Evolutionary conservation across 2,113 vertebrate species (phyloP).

Genomic region (Camelus bactrianus): DNA sequence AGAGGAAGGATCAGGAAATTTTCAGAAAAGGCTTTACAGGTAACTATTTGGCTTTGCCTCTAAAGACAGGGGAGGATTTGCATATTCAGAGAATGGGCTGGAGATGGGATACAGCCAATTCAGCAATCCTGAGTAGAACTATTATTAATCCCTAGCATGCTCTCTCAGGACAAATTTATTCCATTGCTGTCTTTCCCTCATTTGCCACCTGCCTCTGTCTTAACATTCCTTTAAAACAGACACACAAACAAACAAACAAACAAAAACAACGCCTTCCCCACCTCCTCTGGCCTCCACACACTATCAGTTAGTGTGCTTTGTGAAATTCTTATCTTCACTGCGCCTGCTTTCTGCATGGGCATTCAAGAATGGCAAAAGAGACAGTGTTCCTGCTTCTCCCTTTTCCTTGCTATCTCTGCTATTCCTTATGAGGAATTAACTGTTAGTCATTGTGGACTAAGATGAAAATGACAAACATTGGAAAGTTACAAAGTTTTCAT

Average conservation of each 20-base stretch:
- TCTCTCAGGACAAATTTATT: neutral
- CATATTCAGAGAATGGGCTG: neutral
- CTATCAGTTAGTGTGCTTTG: neutral
- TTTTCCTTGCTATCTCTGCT: neutral
- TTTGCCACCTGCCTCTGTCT: neutral
- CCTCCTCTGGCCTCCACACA: neutral
- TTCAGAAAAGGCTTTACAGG: neutral
- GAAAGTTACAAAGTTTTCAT: conserved; percentile 27
- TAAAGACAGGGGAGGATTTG: neutral
- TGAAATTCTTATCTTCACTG: neutral
- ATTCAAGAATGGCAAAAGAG: neutral
- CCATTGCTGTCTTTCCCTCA: neutral
- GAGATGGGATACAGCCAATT: neutral
- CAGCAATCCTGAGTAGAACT: neutral
- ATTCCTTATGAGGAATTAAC: neutral
- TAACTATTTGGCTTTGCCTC: neutral
- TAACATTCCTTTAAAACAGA: conserved; percentile 7
- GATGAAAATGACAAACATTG: neutral
- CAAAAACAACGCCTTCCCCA: neutral
- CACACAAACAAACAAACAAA: neutral
- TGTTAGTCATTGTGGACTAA: neutral
- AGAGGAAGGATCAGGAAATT: neutral
- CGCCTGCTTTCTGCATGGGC: neutral
- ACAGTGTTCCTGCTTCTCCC: neutral
- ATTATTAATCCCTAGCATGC: neutral